phyloP scores from a whole-genome alignment of 2,888 invertebrate genomes.

The Amphiduros pacificus region DNA sequence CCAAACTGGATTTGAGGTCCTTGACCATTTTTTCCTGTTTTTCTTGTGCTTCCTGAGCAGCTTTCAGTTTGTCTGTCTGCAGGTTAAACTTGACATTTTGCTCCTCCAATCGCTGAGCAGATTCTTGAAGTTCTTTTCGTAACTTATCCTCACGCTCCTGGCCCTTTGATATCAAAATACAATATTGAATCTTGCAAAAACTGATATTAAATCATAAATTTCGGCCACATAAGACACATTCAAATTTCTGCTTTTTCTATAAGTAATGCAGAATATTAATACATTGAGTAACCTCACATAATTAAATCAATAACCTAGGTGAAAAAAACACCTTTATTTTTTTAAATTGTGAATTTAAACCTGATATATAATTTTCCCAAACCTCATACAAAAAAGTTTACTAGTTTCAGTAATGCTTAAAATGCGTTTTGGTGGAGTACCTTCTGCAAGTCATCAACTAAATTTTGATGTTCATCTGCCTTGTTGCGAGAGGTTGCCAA shows the following conservation, averaged over 20 bases:
- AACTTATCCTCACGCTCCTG: slow-evolving; percentile 38
- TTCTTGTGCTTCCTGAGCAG: slow-evolving; percentile 30
- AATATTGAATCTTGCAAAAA: background rate
- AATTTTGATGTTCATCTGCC: too few relatives aligned
- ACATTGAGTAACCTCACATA: background rate
- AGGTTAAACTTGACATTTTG: slow-evolving; percentile 33
- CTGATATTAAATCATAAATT: background rate
- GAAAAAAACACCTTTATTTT: too few relatives aligned
- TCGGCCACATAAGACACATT: background rate
- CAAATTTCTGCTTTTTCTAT: too few relatives aligned
- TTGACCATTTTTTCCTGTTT: slow-evolving; percentile 27
- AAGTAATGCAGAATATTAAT: background rate
- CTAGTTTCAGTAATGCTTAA: too few relatives aligned
- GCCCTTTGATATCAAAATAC: slow-evolving; percentile 28
- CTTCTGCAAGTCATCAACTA: slow-evolving; percentile 2
- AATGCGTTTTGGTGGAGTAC: background rate
- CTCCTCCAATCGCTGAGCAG: slow-evolving; percentile 33
- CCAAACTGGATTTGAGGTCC: slow-evolving; percentile 2
- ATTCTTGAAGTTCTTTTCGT: slow-evolving; percentile 36
- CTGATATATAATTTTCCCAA: too few relatives aligned
- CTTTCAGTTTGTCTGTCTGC: slow-evolving; percentile 35
- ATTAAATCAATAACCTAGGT: too few relatives aligned
- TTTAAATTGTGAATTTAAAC: too few relatives aligned
- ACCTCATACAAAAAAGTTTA: too few relatives aligned
- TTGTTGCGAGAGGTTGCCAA: slow-evolving; percentile 23